Percentiles rank a stretch among this genome's conserved stretches.
Conservation (phyloP, 2,888 invertebrate species). For the Acrobasis repandana region DNA sequence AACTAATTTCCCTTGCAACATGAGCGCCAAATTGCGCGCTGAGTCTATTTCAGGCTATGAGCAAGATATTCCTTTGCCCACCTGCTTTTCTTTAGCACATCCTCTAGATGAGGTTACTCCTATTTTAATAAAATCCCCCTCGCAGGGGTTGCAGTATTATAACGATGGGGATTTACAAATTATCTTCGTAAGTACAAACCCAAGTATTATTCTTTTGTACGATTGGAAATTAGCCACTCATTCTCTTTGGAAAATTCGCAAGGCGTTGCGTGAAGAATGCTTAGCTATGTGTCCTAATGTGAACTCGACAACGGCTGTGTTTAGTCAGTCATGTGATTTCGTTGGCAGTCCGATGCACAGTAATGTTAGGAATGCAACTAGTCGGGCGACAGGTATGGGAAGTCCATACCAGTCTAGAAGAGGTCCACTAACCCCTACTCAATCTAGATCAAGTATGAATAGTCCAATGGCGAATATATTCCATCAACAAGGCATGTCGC, state of each 20-base stretch:
- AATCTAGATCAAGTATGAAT: slow-evolving; percentile 59
- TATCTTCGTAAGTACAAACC: slow-evolving; percentile 89
- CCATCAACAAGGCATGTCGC: slow-evolving; percentile 74
- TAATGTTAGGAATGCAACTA: slow-evolving; percentile 55
- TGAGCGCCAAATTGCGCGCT: slow-evolving; percentile 65
- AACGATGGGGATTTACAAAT: slow-evolving; percentile 86
- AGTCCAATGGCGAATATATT: slow-evolving; percentile 76
- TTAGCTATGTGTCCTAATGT: slow-evolving; percentile 82
- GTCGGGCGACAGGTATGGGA: slow-evolving; percentile 62
- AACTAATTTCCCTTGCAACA: slow-evolving; percentile 53
- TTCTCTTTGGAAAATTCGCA: slow-evolving; percentile 91
- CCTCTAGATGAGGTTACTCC: slow-evolving; percentile 96
- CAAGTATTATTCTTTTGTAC: slow-evolving; percentile 92
- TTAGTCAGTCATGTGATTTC: slow-evolving; percentile 73
- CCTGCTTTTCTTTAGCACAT: slow-evolving; percentile 93
- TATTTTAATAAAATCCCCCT: slow-evolving; percentile 86
- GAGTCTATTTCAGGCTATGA: slow-evolving; percentile 67
- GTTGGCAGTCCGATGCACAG: slow-evolving; percentile 70
- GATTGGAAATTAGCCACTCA: slow-evolving; percentile 90
- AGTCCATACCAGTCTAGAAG: slow-evolving; percentile 71
- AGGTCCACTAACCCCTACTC: slow-evolving; percentile 53
- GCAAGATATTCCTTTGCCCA: slow-evolving; percentile 85
- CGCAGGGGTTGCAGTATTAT: slow-evolving; percentile 81
- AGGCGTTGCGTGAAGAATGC: slow-evolving; percentile 88
- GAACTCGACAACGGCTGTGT: slow-evolving; percentile 64